phyloP scores from a whole-genome alignment of 2,113 vertebrate genomes.

The Mustelus asterias region DNA sequence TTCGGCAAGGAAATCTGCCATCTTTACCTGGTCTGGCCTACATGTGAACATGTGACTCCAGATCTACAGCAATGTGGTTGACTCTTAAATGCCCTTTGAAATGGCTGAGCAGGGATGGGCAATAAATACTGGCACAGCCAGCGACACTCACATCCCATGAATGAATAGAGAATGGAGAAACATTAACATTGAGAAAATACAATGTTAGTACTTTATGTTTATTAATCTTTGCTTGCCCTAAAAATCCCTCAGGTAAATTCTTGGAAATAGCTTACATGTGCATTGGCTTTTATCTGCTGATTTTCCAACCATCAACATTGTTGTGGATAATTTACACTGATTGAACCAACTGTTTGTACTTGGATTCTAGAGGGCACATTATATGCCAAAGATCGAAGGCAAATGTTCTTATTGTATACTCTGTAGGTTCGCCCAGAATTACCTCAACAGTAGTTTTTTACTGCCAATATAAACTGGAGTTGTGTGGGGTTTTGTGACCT shows the following conservation, averaged over 20 bases:
- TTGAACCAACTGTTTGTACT: not conserved
- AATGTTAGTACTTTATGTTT: not conserved
- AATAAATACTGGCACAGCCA: too few relatives aligned
- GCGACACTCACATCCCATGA: too few relatives aligned
- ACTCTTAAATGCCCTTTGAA: too few relatives aligned
- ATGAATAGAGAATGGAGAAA: not conserved
- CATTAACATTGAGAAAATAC: not conserved
- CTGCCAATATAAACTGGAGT: slow-evolving; percentile 17
- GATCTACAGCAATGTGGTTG: too few relatives aligned
- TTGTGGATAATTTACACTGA: slow-evolving; percentile 2
- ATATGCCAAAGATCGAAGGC: not conserved
- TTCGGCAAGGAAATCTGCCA: too few relatives aligned
- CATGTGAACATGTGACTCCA: too few relatives aligned
- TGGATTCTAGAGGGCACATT: not conserved
- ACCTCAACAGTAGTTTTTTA: not conserved
- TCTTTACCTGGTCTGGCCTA: too few relatives aligned
- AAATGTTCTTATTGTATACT: not conserved
- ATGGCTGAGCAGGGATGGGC: too few relatives aligned
- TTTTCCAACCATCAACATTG: not conserved
- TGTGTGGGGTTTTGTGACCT: not conserved
- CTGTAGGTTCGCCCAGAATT: not conserved
- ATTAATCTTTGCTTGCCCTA: not conserved
- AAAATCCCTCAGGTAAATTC: not conserved
- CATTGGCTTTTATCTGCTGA: not conserved
- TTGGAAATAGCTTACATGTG: not conserved